Conservation (phyloP, 2,797 vertebrate species). For the Threskiornis aethiopicus region DNA sequence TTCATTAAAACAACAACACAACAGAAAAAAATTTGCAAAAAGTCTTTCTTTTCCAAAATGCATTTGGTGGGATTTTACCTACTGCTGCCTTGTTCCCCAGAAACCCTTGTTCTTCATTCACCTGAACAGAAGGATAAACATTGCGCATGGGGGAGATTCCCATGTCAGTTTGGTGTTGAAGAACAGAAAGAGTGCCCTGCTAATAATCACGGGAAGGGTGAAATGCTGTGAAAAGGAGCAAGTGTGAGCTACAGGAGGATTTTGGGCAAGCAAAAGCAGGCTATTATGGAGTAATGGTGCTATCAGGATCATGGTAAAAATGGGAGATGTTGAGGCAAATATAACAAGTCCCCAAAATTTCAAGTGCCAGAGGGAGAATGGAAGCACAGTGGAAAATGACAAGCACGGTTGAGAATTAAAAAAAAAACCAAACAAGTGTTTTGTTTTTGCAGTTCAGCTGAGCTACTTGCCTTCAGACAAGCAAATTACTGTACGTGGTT, state of each 20-base stretch:
- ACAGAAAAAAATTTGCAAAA: neutral
- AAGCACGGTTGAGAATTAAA: neutral
- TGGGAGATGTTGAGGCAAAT: neutral
- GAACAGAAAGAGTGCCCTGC: too few species aligned
- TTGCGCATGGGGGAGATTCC: neutral
- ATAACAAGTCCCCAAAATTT: neutral
- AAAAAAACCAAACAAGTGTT: neutral
- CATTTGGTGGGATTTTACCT: neutral
- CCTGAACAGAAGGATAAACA: neutral
- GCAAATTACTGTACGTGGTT: too few species aligned
- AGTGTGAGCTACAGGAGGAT: neutral
- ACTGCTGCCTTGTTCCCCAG: neutral
- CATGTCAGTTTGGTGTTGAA: neutral
- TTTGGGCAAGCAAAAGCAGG: neutral
- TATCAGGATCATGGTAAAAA: neutral
- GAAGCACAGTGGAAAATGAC: neutral
- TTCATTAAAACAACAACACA: neutral
- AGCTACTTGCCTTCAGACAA: neutral
- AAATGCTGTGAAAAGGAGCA: fast-evolving
- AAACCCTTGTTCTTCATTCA: neutral
- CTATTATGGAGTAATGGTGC: fast-evolving
- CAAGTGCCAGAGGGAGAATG: neutral
- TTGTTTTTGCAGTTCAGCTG: neutral
- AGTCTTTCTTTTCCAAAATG: neutral
- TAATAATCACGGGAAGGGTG: neutral